Evolutionary conservation across 2,888 invertebrate genomes (phyloP), one percentile per base, ranked within the genome.

Genomic region (Synanthedon andrenaeformis): DNA sequence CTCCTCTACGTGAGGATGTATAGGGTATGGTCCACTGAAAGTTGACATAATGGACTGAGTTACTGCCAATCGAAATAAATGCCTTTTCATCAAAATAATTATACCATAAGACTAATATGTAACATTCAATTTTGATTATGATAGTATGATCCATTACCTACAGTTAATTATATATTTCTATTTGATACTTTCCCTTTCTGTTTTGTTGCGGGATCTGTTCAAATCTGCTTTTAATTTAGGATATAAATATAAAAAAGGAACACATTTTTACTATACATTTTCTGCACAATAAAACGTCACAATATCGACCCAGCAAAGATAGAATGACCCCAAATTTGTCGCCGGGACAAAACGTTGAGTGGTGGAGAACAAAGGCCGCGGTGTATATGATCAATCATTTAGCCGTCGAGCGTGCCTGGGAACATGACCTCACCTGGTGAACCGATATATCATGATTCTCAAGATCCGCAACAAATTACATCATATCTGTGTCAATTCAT

Each of bases 321-420:
- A 57, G 58, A 73, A 70, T 83, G 79, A 78, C 76, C 82, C 81
- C 71, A 78, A 83, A 86, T 86, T 83, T 85, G 84, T 85, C 83
- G 70, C 56, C 68, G 75, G 69, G 65, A 81, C 77, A 78, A 79
- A 73, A 69, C 69, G 70, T 60, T 63, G 66, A 61, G 63, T 62
- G 60, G 62, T 62, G 58, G 63, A 78, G 80, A 83, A 85, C 85
- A 86, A 83, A 77, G 69, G 53, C 51, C 62, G 61, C 59, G 58
- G 57, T 55, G 60, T 59, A 59, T 62, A 79, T 82, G 83, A 86
- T 86, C 85, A 85, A 85, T 86, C 86, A 86, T 68, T 35, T 79
- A 84, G 82, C 72, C 79, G 83, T 77, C 82, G 74, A 62, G 64
- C 63, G 66, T 62, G 70, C 64, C 67, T 70, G 82, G 69, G 82